Conservation (phyloP, 2,797 vertebrate species). For the Ctenosaura bakeri region DNA sequence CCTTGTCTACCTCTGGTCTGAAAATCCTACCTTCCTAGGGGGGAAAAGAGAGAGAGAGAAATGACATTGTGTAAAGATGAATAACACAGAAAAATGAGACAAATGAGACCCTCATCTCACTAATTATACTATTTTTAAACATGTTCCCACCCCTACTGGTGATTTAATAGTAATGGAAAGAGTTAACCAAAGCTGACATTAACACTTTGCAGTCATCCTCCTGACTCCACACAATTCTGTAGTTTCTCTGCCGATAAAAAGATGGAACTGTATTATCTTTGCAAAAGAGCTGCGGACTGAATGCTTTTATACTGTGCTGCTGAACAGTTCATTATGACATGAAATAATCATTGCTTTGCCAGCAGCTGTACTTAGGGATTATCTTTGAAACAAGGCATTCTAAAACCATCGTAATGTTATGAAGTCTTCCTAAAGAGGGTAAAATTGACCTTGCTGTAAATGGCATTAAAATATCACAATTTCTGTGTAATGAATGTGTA, state of each 20-base stretch:
- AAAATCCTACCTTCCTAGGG: neutral
- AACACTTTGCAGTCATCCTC: neutral
- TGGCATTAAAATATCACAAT: conserved; percentile 26
- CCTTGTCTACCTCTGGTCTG: neutral
- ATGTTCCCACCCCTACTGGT: too few relatives aligned
- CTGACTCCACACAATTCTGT: neutral
- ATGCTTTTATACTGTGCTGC: conserved; percentile 7
- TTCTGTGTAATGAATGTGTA: conserved; percentile 28
- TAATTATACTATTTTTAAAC: neutral
- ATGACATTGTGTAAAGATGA: neutral
- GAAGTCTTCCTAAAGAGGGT: conserved; percentile 27
- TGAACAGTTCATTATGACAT: conserved; percentile 34
- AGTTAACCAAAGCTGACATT: conserved; percentile 23
- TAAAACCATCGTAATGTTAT: conserved; percentile 20
- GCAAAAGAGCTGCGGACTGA: conserved; percentile 3
- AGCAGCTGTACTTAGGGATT: conserved; percentile 24
- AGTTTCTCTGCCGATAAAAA: conserved; percentile 17
- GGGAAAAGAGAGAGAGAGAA: neutral
- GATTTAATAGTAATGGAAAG: neutral
- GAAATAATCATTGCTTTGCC: conserved; percentile 28
- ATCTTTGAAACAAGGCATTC: conserved; percentile 29
- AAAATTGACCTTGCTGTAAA: conserved; percentile 27
- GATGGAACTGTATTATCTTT: neutral
- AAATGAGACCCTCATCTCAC: neutral
- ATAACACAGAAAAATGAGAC: neutral